Conservation (phyloP, 1,140 invertebrate species). For the Tachypleus tridentatus region DNA sequence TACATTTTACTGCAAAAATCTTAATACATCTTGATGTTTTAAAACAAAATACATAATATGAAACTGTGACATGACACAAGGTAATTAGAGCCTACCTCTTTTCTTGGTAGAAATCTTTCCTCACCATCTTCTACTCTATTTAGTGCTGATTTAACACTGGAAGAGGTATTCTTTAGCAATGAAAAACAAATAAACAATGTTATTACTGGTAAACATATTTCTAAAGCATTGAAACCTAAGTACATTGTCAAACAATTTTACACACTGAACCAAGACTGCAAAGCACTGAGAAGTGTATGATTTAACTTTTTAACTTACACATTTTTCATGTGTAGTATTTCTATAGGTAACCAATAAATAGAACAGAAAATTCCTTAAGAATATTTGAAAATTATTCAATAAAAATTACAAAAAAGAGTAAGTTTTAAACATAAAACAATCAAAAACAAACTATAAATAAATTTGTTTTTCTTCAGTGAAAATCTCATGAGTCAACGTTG, state of each 20-base stretch:
- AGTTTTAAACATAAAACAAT: not conserved
- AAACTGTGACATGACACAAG: too few relatives aligned
- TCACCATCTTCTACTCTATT: conserved; percentile 11
- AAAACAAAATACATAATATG: not conserved
- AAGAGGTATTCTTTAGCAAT: not conserved
- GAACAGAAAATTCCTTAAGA: not conserved
- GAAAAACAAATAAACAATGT: not conserved
- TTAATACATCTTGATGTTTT: not conserved
- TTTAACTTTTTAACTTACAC: not conserved
- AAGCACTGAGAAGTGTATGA: not conserved
- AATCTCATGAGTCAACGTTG: not conserved
- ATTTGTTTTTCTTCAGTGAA: not conserved
- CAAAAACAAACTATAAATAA: not conserved
- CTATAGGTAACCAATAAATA: not conserved
- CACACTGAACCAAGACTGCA: not conserved
- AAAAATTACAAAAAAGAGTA: not conserved
- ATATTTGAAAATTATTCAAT: not conserved
- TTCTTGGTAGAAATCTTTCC: conserved; percentile 17
- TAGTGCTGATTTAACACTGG: conserved; percentile 32
- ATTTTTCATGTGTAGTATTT: not conserved
- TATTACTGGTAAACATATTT: not conserved
- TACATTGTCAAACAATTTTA: too few relatives aligned
- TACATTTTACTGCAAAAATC: conserved; percentile 3
- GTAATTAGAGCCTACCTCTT: too few relatives aligned
- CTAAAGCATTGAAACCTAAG: not conserved